A percentile compares a stretch with the other conserved stretches of the same genome.
These are phyloP conservation scores for Omphaloscelis lunosa DNA, from an alignment of 2,888 invertebrate genomes.

Conservation along the genomic window DNA sequence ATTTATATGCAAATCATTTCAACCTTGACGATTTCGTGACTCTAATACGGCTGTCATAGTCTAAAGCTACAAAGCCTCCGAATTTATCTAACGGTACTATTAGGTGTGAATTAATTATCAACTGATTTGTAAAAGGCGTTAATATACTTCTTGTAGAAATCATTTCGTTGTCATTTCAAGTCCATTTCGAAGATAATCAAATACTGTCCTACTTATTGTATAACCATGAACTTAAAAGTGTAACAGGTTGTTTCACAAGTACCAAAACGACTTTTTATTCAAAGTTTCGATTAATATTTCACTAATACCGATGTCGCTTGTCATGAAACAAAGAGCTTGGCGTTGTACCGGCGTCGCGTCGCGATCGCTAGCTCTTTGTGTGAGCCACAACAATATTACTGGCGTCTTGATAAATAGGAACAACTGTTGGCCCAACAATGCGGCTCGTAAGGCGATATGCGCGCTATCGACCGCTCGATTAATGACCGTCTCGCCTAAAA, in stretches of 20 bases:
- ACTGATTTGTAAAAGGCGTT: slow-evolving; percentile 53
- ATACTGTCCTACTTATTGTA: slow-evolving; percentile 12
- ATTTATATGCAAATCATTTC: slow-evolving; percentile 90
- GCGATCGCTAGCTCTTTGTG: slow-evolving; percentile 80
- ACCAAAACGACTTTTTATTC: slow-evolving; percentile 37
- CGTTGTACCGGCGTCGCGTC: slow-evolving; percentile 73
- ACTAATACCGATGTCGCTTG: slow-evolving; percentile 84
- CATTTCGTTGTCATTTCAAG: slow-evolving; percentile 19
- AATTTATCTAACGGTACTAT: slow-evolving; percentile 79
- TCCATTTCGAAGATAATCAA: slow-evolving; percentile 29
- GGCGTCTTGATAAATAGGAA: slow-evolving; percentile 90
- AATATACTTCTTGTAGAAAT: slow-evolving; percentile 47
- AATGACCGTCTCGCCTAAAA: slow-evolving; percentile 90
- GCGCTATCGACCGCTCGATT: slow-evolving; percentile 89
- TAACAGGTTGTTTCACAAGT: slow-evolving; percentile 39
- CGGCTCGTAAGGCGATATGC: slow-evolving; percentile 88
- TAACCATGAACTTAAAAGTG: slow-evolving; percentile 11
- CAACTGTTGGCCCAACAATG: slow-evolving; percentile 88
- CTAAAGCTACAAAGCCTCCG: slow-evolving; percentile 77
- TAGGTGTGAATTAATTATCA: slow-evolving; percentile 74
- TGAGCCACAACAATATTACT: slow-evolving; percentile 87
- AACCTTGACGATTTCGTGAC: slow-evolving; percentile 88
- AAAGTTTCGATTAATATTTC: slow-evolving; percentile 80
- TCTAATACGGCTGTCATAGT: slow-evolving; percentile 82
- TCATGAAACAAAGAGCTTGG: slow-evolving; percentile 83